Evolutionary conservation across 2,888 invertebrate genomes (phyloP), one percentile per base, ranked within the genome.

Genomic region (Bombylius major): DNA sequence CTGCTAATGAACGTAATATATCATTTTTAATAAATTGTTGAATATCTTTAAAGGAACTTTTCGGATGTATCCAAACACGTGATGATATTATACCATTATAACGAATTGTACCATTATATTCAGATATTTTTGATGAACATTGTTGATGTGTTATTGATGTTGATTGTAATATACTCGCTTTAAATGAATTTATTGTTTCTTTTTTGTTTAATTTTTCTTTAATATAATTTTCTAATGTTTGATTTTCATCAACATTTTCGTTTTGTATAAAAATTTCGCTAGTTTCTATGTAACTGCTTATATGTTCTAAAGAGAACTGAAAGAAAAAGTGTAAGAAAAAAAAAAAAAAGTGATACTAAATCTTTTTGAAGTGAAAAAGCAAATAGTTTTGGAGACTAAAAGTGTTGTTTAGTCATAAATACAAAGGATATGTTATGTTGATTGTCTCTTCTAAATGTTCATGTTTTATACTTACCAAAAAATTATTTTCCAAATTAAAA

Each of bases 1-100:
- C 85, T 12, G 86, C 82, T 56, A 95, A 75, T 54, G 94, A 94
- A 57, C 94, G 78, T 60, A 93, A 78, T 33, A 94, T 82, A 68
- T 96, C 95, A 69, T 87, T 83, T 66, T 86, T 86, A 12, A 95
- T 78, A 32, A 88, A 87, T 61, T 75, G 72, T 33, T 83, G 80
- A 1, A 87, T 87, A 67, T 88, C 87, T 51, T 76, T 77, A 36
- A 91, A 80, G 4, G 84, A 85, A 5, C 86, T 83, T 67, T 86
- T 86, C 12, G 85, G 82, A 68, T 86, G 84, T 62, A 91, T 78
- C 74, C 86, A 92, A n/a, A 90, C 82, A 67, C 85, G 80, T 5
- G 73, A 70, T 4, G 66, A 66, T 12, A 74, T 65, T n/a, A 67
- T 65, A 4, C 74, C 74, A 32, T 65, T 66, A 60, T 69, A 66